Conservation (phyloP, 2,113 vertebrate genomes). For the Manacus vitellinus region DNA sequence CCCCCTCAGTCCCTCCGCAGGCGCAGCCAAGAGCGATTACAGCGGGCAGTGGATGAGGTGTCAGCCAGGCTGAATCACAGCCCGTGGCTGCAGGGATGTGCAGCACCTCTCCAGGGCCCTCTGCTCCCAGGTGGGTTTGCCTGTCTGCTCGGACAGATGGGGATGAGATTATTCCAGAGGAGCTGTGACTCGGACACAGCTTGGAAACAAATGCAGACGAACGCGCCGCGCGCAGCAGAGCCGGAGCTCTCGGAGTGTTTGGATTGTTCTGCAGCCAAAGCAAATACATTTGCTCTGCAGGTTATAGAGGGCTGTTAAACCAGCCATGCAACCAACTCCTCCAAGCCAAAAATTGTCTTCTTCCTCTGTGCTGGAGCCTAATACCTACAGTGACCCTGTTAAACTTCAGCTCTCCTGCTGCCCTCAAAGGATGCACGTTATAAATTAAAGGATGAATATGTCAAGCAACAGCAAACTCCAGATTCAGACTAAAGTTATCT, state of each 20-base stretch:
- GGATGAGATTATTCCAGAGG: neutral
- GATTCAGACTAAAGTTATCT: neutral
- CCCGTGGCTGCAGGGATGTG: neutral
- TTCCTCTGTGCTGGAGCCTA: neutral
- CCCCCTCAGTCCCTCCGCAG: neutral
- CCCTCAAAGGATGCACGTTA: neutral
- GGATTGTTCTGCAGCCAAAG: constrained; percentile 42
- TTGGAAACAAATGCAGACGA: neutral
- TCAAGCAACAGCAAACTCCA: neutral
- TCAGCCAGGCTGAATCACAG: accelerated
- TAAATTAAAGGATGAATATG: neutral
- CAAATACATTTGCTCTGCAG: constrained; percentile 52
- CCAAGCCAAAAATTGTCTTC: neutral
- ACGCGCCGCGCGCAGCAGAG: neutral
- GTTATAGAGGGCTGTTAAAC: constrained; percentile 46
- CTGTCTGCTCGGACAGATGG: neutral
- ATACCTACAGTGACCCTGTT: neutral
- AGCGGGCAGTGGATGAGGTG: neutral
- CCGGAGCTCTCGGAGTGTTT: neutral
- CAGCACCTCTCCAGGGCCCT: accelerated
- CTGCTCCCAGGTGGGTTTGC: neutral
- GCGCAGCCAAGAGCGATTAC: neutral
- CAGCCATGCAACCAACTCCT: neutral
- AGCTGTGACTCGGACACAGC: neutral
- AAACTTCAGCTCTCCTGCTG: neutral